A percentile compares a stretch with the other conserved stretches of the same genome.
Evolutionary conservation across 2,888 invertebrate species (phyloP).

Genomic region (Thymelicus sylvestris): DNA sequence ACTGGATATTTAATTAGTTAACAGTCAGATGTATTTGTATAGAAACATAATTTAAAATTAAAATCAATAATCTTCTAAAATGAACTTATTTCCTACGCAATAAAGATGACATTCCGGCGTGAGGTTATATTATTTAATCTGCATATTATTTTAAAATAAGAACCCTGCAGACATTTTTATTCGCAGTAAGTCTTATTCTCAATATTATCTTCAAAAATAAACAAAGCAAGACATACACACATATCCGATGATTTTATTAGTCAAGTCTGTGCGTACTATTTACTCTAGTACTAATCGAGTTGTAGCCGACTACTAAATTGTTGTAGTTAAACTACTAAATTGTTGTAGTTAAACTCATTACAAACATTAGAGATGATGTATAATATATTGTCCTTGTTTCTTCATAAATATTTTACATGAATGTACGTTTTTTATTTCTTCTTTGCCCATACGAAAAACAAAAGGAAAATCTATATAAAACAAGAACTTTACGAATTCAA

Average conservation of each 20-base stretch:
- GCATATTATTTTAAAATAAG: neutral
- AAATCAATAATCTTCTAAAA: too few relatives aligned
- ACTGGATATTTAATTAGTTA: too few relatives aligned
- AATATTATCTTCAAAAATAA: neutral
- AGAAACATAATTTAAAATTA: too few relatives aligned
- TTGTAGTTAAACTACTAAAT: slow-evolving; percentile 63
- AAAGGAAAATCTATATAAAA: slow-evolving; percentile 5
- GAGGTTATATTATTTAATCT: neutral
- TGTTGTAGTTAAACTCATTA: slow-evolving; percentile 78
- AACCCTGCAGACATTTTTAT: too few relatives aligned
- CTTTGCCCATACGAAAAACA: neutral
- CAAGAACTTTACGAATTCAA: neutral
- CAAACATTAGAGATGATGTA: slow-evolving; percentile 76
- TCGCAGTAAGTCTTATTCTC: too few relatives aligned
- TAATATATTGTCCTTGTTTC: slow-evolving; percentile 82
- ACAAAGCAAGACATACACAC: slow-evolving; percentile 29
- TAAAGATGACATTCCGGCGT: too few relatives aligned
- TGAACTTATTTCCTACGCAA: too few relatives aligned
- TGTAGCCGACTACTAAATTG: slow-evolving; percentile 41
- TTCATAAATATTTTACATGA: slow-evolving; percentile 84
- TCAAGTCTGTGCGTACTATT: slow-evolving; percentile 44
- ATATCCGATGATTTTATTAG: slow-evolving; percentile 36
- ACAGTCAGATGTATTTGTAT: too few relatives aligned
- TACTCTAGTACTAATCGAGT: slow-evolving; percentile 43
- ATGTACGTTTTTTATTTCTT: slow-evolving; percentile 45